phyloP scores from a whole-genome alignment of 2,888 invertebrate genomes.

The Didymodactylos carnosus region DNA sequence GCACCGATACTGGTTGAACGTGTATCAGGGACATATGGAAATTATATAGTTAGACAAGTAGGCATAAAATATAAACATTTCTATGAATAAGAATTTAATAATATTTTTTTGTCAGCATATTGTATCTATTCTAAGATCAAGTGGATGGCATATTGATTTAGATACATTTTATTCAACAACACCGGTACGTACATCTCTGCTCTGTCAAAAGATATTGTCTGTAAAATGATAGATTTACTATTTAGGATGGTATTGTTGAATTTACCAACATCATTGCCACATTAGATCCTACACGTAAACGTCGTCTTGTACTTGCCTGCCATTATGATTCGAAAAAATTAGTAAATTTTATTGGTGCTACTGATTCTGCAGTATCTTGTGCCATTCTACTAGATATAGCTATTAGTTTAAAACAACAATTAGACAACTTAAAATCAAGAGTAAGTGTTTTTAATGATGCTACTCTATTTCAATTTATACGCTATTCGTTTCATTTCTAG shows the following conservation, averaged over 20 bases:
- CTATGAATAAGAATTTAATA: background rate
- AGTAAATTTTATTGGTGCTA: slow-evolving; percentile 51
- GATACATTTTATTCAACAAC: slow-evolving; percentile 53
- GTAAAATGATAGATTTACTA: too few species aligned
- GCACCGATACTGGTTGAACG: background rate
- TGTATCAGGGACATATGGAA: background rate
- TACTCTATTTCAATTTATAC: background rate
- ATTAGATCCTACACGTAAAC: slow-evolving; percentile 45
- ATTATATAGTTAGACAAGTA: slow-evolving; percentile 3
- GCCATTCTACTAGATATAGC: slow-evolving; percentile 36
- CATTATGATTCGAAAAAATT: slow-evolving; percentile 49
- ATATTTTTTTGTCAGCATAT: slow-evolving; percentile 24
- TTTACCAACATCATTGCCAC: background rate
- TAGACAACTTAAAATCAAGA: background rate
- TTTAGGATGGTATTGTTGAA: slow-evolving; percentile 37
- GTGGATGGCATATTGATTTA: slow-evolving; percentile 55
- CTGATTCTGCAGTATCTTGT: slow-evolving; percentile 86
- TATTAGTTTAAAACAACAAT: slow-evolving; percentile 1
- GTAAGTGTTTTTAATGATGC: background rate
- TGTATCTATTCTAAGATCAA: slow-evolving; percentile 41
- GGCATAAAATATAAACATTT: background rate
- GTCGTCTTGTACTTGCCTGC: slow-evolving; percentile 44
- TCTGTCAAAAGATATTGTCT: too few species aligned
- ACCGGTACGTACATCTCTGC: too few species aligned
- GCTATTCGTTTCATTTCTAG: background rate